Evolutionary conservation across 2,113 vertebrate species (phyloP).

Genomic region (Siniperca chuatsi): DNA sequence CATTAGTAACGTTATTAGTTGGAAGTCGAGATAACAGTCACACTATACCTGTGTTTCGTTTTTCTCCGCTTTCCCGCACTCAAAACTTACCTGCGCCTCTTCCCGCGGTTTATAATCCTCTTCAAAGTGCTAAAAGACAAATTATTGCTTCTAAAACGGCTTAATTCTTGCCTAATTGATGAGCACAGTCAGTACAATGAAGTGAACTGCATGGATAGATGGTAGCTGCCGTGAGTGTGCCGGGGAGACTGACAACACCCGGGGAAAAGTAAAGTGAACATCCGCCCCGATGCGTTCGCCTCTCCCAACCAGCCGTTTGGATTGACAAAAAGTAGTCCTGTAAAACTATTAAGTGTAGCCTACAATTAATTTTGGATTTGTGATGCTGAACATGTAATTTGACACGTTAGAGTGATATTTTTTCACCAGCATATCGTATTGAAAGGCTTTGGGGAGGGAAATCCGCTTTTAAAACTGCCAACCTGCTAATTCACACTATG

Average conservation of each 20-base stretch:
- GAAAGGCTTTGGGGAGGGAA: background rate
- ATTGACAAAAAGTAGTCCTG: slow-evolving; percentile 73
- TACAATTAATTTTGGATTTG: background rate
- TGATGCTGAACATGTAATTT: background rate
- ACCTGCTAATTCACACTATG: background rate
- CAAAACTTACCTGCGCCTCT: slow-evolving; percentile 59
- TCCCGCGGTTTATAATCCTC: slow-evolving; percentile 11
- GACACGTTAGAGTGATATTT: background rate
- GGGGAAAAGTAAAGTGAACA: slow-evolving; percentile 68
- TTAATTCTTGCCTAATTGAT: slow-evolving; percentile 73
- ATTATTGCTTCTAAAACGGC: slow-evolving; percentile 16
- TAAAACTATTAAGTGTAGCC: slow-evolving; percentile 38
- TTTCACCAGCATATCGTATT: background rate
- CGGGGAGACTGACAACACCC: slow-evolving; percentile 77
- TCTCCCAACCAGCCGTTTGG: slow-evolving; percentile 69
- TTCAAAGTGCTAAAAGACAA: background rate
- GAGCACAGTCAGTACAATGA: slow-evolving; percentile 72
- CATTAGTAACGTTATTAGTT: slow-evolving; percentile 79
- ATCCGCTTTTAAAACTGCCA: background rate
- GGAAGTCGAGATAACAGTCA: slow-evolving; percentile 71
- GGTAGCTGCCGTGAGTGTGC: slow-evolving; percentile 58
- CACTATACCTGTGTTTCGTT: slow-evolving; percentile 70
- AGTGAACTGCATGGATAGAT: slow-evolving; percentile 62
- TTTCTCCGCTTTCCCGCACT: slow-evolving; percentile 36
- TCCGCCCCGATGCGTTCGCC: slow-evolving; percentile 74